phyloP scores from a whole-genome alignment of 2,113 vertebrate species.

The Notechis scutatus region DNA sequence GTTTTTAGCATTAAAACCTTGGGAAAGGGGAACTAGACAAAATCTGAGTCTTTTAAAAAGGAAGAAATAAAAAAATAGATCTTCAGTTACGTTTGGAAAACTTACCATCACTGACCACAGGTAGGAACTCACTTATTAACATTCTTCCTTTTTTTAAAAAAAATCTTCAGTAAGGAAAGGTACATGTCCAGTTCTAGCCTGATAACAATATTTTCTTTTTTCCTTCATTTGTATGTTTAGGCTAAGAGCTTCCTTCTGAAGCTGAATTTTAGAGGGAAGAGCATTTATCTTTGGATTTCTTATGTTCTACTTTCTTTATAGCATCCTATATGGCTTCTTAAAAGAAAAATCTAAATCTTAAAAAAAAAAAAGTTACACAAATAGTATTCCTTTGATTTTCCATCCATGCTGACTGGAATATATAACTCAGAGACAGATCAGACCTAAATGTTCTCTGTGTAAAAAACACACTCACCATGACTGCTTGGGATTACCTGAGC shows the following conservation, averaged over 20 bases:
- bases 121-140: not conserved
- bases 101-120: not conserved
- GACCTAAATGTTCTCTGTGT: too few species aligned
- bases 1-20: not conserved
- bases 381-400: not conserved
- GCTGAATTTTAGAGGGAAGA: not conserved
- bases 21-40: not conserved
- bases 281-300: not conserved
- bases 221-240: not conserved
- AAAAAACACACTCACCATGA: too few species aligned
- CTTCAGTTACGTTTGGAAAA: not conserved
- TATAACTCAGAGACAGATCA: not conserved
- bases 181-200: not conserved
- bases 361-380: not conserved
- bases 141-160: not conserved
- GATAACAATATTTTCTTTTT: not conserved
- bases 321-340: not conserved
- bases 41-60: not conserved
- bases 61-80: not conserved
- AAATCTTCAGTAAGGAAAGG: not conserved
- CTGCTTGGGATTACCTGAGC: too few species aligned
- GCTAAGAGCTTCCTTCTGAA: not conserved
- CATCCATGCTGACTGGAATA: not conserved
- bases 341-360: not conserved
- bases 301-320: not conserved